Evolutionary conservation across 2,797 vertebrate genomes (phyloP).

Genomic region (Sebastes cheni): DNA sequence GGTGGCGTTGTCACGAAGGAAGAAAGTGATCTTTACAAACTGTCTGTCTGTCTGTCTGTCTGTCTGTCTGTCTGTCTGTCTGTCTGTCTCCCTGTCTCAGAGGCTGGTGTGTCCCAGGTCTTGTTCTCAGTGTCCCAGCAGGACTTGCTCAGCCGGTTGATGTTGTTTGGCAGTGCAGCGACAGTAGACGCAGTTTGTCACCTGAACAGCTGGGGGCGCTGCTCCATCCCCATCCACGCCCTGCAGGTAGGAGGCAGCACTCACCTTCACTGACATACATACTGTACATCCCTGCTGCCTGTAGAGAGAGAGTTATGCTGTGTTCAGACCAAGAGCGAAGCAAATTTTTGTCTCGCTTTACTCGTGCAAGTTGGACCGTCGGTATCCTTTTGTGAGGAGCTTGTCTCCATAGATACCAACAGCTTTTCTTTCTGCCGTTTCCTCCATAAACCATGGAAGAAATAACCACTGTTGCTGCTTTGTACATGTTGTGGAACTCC

Average conservation of each 20-base stretch:
- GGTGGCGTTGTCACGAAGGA: no score
- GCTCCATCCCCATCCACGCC: conserved; percentile 92
- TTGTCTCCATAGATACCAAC: no score
- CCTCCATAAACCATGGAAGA: no score
- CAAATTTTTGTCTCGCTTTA: no score
- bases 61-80: background rate
- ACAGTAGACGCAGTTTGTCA: conserved; percentile 91
- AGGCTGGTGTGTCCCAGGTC: conserved; percentile 84
- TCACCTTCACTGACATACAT: background rate
- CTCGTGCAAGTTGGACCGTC: no score
- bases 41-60: no score
- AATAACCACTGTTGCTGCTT: no score
- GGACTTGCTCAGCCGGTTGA: conserved; percentile 90
- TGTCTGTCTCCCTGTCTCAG: conserved; percentile 16
- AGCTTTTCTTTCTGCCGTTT: no score
- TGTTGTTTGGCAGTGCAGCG: conserved; percentile 91
- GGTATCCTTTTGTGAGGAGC: no score
- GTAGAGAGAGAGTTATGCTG: background rate
- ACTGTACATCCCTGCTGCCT: background rate
- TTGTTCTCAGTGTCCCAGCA: conserved; percentile 90
- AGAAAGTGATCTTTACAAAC: no score
- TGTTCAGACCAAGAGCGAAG: no score
- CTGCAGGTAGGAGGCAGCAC: conserved; percentile 84
- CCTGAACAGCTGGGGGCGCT: conserved; percentile 93
- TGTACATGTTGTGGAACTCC: no score